Conservation (phyloP, 1,140 invertebrate species). For the Elymnias hypermnestra region DNA sequence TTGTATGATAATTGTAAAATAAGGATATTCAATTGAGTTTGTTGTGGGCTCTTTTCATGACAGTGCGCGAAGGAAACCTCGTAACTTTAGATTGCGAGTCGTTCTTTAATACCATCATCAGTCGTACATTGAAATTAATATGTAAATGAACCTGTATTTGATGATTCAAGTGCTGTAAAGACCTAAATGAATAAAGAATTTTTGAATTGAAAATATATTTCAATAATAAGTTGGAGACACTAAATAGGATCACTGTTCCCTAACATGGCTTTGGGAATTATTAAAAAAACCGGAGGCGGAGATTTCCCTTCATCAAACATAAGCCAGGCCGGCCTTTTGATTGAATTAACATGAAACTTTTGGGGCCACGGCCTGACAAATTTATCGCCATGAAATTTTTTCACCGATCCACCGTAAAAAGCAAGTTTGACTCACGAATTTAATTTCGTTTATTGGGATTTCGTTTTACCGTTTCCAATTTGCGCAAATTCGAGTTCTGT, state of each 20-base stretch:
- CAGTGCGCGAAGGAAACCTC: too few species aligned
- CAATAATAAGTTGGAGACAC: too few species aligned
- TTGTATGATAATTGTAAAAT: too few species aligned
- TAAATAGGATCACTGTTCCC: constrained; percentile 5
- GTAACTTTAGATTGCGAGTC: too few species aligned
- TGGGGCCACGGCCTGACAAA: constrained; percentile 42
- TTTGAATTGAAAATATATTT: too few species aligned
- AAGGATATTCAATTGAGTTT: too few species aligned
- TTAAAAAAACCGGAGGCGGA: constrained; percentile 12
- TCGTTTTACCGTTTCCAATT: constrained; percentile 16
- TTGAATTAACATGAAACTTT: constrained; percentile 67
- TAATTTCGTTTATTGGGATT: constrained; percentile 52
- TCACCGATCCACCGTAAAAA: constrained; percentile 37
- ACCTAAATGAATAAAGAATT: too few species aligned
- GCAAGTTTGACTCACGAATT: constrained; percentile 46
- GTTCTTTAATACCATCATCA: too few species aligned
- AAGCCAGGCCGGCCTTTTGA: constrained; percentile 48
- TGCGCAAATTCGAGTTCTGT: constrained; percentile 6
- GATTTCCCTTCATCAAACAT: constrained; percentile 47
- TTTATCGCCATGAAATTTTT: constrained; percentile 54
- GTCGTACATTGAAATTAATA: too few species aligned
- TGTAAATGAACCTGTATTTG: too few species aligned
- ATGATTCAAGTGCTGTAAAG: too few species aligned
- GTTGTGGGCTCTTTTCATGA: too few species aligned
- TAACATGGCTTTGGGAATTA: constrained; percentile 13